phyloP scores from a whole-genome alignment of 2,888 invertebrate species.

The Drosophila eohydei region DNA sequence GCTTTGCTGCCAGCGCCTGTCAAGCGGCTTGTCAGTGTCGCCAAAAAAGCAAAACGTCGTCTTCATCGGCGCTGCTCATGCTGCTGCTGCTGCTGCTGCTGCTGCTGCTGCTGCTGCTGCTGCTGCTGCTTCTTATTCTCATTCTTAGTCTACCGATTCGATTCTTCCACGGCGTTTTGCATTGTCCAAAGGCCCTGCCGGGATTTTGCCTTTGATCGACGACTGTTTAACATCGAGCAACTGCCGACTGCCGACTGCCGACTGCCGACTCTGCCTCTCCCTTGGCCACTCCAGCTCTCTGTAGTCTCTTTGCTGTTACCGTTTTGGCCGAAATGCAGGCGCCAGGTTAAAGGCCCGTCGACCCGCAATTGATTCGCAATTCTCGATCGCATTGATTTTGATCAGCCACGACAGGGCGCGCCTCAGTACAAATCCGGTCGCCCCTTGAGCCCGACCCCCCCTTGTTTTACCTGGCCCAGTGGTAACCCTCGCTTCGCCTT shows the following conservation, averaged over 20 bases:
- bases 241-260: constrained; percentile 40
- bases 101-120: neutral
- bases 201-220: constrained; percentile 78
- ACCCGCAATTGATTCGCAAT: constrained; percentile 79
- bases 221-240: constrained; percentile 72
- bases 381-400: constrained; percentile 77
- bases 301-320: constrained; percentile 47
- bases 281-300: neutral
- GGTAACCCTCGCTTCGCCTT: neutral
- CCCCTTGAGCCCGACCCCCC: neutral
- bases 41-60: constrained; percentile 80
- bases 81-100: constrained; percentile 9
- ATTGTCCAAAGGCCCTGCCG: constrained; percentile 53
- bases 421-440: constrained; percentile 25
- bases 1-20: constrained; percentile 32
- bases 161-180: constrained; percentile 22
- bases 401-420: constrained; percentile 78
- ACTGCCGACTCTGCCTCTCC: constrained; percentile 1
- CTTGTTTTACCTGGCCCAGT: neutral
- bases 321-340: constrained; percentile 52
- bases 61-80: constrained; percentile 63
- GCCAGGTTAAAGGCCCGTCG: constrained; percentile 51
- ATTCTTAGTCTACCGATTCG: constrained; percentile 9
- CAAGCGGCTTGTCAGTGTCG: constrained; percentile 75
- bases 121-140: neutral